Evolutionary conservation across 2,113 vertebrate genomes (phyloP).

Genomic region (Oriolus oriolus): DNA sequence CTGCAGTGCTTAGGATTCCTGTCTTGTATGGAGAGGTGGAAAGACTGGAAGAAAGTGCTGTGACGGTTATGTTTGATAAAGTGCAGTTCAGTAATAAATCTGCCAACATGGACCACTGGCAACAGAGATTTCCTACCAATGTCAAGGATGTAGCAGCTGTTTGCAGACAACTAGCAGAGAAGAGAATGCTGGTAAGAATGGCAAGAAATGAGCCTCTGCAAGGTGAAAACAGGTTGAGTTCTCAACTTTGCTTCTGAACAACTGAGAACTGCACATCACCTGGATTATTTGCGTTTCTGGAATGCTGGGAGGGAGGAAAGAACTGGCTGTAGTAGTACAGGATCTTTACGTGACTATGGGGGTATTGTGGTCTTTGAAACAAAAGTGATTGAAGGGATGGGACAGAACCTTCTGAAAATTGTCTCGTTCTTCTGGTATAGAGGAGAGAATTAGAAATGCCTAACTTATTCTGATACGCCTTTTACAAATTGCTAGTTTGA

Average conservation of each 20-base stretch:
- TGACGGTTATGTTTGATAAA: conserved; percentile 87
- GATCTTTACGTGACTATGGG: neutral
- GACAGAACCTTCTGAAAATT: neutral
- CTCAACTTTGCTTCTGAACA: neutral
- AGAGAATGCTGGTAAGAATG: conserved; percentile 81
- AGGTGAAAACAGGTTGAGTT: neutral
- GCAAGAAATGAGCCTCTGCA: neutral
- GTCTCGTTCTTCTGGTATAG: neutral
- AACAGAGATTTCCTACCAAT: conserved; percentile 89
- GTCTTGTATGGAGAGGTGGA: conserved; percentile 91
- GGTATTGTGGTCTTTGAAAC: neutral
- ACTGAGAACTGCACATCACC: neutral
- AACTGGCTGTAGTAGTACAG: neutral
- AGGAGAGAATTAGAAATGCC: neutral
- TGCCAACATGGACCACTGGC: conserved; percentile 88
- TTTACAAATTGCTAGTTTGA: neutral
- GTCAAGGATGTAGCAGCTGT: conserved; percentile 86
- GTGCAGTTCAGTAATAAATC: conserved; percentile 86
- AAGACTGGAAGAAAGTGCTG: conserved; percentile 86
- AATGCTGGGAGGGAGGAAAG: neutral
- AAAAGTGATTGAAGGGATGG: neutral
- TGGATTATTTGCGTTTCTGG: neutral
- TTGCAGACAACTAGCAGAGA: conserved; percentile 86
- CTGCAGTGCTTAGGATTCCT: conserved; percentile 88
- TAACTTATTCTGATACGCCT: rapidly evolving